Evolutionary conservation across 2,888 invertebrate genomes (phyloP), one percentile per base, ranked within the genome.

Genomic region (Temnothorax unifasciatus): DNA sequence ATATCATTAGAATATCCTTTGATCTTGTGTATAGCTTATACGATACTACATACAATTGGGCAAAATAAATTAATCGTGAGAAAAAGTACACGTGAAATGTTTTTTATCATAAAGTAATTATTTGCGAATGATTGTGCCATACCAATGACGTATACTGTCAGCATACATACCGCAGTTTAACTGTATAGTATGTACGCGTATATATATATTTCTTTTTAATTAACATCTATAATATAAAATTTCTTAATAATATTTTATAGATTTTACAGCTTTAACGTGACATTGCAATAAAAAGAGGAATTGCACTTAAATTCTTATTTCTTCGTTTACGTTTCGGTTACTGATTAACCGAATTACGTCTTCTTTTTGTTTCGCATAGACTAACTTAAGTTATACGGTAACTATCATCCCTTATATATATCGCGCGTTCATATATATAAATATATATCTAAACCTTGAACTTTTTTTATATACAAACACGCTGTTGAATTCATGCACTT

Each of bases 351-450:
- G 29, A 74, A 82, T 79, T 85, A 64, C 18, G 25, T 41, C 81
- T 59, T 73, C 38, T 44, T 54, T 77, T 66, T 59, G 21, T 79
- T 82, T 52, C 59, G 76, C 76, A 81, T 71, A 64, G 41, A 84
- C 64, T 84, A 83, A 68, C 88, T 89, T 91, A 91, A 87, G 82
- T 84, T 89, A 73, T 61, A 90, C 86, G 89, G 90, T 89, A 90
- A 91, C 90, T 92, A 85, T 87, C 90, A 86, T 89, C 83, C 82
- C 68, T 86, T 83, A 77, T 29, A 29, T 3, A 3, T 29, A 29
- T 29, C 29, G 29, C 29, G 29, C 66, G 68, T 85, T 85, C 79
- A 74, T 85, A 83, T 82, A 21, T 21, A 74, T 85, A 83, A 79
- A 21, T 21, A 21, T 21, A 63, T 84, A 84, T 71, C 66, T 85